A percentile compares a stretch with the other conserved stretches of the same genome.
phyloP scores from a whole-genome alignment of 64 coral and sea anemone species.

The Pocillopora verrucosa region DNA sequence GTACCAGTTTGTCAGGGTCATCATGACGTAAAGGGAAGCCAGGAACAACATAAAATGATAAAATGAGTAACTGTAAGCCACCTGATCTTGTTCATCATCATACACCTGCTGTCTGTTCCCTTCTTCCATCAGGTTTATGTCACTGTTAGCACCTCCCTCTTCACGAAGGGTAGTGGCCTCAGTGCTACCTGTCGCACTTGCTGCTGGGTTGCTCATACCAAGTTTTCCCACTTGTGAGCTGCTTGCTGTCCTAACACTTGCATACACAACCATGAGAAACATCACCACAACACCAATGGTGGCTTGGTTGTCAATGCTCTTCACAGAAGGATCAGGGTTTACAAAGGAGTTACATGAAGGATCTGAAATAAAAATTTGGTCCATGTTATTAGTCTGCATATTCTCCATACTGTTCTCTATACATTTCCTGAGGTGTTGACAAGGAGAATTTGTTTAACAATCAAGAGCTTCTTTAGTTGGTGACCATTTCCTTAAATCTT shows the following conservation, averaged over 20 bases:
- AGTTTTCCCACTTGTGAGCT: conserved; percentile 80
- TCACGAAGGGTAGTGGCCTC: conserved; percentile 37
- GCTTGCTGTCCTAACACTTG: conserved; percentile 71
- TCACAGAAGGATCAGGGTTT: conserved; percentile 8
- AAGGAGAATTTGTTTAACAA: too few species aligned
- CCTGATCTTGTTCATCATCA: conserved; percentile 76
- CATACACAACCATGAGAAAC: conserved; percentile 92
- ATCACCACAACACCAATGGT: conserved; percentile 82
- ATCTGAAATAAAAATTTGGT: conserved; percentile 22
- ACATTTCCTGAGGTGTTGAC: too few species aligned
- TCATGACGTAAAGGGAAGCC: conserved; percentile 86
- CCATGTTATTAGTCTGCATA: too few species aligned
- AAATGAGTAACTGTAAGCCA: conserved; percentile 92
- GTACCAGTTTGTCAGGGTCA: conserved; percentile 94
- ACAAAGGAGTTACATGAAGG: conserved; percentile 51
- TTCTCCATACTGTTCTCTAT: too few species aligned
- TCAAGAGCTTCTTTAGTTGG: too few species aligned
- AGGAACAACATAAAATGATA: conserved; percentile 91
- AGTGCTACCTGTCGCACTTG: neutral
- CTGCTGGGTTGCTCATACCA: conserved; percentile 16
- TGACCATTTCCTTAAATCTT: too few species aligned
- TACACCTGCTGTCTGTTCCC: conserved; percentile 45
- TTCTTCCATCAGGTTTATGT: conserved; percentile 67
- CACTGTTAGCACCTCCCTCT: conserved; percentile 27
- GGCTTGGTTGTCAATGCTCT: conserved; percentile 68